Percentiles rank a stretch among this genome's conserved stretches.
phyloP scores from a whole-genome alignment of 2,797 vertebrate species.

The Heterohyrax brucei region DNA sequence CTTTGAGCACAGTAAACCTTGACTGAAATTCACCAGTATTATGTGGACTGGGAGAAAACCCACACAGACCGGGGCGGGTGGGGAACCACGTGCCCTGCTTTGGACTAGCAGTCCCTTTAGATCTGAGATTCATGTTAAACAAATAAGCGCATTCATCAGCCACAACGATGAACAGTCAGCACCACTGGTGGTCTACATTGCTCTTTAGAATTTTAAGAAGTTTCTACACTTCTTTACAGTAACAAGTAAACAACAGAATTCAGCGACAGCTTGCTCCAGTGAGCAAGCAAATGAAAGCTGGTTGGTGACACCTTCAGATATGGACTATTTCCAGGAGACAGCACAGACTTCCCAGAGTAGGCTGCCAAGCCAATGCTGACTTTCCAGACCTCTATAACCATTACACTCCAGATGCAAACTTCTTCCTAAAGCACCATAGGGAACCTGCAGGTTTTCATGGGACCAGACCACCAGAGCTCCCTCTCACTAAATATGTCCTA shows the following conservation, averaged over 20 bases:
- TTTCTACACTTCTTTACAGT: neutral
- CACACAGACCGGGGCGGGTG: too few relatives aligned
- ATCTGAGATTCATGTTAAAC: neutral
- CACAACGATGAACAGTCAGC: neutral
- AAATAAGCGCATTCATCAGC: neutral
- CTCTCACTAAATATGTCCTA: neutral
- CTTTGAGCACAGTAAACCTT: neutral
- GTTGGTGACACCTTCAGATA: neutral
- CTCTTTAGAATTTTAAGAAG: neutral
- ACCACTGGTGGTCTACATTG: neutral
- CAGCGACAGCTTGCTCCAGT: neutral
- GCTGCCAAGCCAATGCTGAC: neutral
- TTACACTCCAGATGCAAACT: neutral
- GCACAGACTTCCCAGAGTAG: neutral
- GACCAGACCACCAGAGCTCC: neutral
- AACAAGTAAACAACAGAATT: neutral
- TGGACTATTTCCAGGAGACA: too few relatives aligned
- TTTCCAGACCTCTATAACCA: neutral
- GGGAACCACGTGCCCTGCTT: too few relatives aligned
- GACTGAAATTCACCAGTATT: neutral
- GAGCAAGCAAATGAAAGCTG: neutral
- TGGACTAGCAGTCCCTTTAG: neutral
- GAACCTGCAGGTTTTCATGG: neutral
- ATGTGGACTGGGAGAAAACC: neutral
- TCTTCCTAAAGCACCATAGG: neutral